Conservation (phyloP, 2,113 vertebrate genomes). For the Paramisgurnus dabryanus region DNA sequence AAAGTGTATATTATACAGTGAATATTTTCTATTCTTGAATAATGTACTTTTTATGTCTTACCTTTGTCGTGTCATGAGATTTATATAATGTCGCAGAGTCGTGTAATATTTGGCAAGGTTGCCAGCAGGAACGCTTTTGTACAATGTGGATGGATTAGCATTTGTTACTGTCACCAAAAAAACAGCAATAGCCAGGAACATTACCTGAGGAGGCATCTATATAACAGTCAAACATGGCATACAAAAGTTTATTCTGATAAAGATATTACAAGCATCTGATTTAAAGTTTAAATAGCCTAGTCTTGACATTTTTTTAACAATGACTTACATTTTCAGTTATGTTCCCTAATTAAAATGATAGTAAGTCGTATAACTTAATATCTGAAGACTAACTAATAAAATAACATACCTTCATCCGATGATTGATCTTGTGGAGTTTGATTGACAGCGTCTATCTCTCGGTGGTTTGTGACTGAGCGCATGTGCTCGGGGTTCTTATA, state of each 20-base stretch:
- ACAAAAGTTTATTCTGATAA: too few species aligned
- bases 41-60: constrained; percentile 56
- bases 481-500: background rate
- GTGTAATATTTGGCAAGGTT: constrained; percentile 95
- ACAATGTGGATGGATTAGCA: constrained; percentile 87
- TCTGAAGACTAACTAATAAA: too few species aligned
- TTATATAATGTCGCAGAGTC: constrained; percentile 94
- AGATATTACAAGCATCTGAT: too few species aligned
- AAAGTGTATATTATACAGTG: too few species aligned
- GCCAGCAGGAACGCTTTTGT: constrained; percentile 88
- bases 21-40: background rate
- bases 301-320: too few species aligned
- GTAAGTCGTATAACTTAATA: too few species aligned
- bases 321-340: too few species aligned
- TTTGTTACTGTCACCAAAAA: constrained; percentile 61
- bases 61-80: constrained; percentile 97
- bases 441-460: too few species aligned
- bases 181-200: constrained; percentile 76
- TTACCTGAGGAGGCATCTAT: constrained; percentile 78
- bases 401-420: background rate
- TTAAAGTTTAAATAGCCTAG: too few species aligned
- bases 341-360: too few species aligned
- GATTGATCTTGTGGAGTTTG: background rate
- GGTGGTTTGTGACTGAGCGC: background rate
- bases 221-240: background rate